phyloP scores from a whole-genome alignment of 1,140 invertebrate genomes.

The Hylyphantes graminicola region DNA sequence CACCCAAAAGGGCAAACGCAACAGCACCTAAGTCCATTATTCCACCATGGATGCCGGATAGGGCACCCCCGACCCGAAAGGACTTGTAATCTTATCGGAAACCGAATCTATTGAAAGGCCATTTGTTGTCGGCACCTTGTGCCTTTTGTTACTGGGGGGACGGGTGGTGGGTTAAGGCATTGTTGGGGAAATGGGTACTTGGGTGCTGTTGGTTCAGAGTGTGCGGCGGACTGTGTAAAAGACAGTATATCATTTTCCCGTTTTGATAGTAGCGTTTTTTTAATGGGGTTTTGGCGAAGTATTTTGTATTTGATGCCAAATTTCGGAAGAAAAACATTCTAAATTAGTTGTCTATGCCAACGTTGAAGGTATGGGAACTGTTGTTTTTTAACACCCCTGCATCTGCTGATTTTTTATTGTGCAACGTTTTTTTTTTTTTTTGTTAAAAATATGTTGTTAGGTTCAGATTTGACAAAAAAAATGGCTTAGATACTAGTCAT shows the following conservation, averaged over 20 bases:
- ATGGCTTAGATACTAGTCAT: too few relatives aligned
- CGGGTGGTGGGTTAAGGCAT: neutral
- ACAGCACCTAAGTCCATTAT: constrained; percentile 14
- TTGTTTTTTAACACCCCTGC: too few relatives aligned
- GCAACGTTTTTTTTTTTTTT: too few relatives aligned
- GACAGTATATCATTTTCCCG: constrained; percentile 16
- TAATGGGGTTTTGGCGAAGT: constrained; percentile 1
- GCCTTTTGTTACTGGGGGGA: constrained; percentile 20
- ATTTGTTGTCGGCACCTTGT: constrained; percentile 52
- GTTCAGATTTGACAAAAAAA: too few relatives aligned
- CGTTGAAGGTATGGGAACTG: too few relatives aligned
- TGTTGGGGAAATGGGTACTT: constrained; percentile 23
- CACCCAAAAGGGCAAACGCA: constrained; percentile 24
- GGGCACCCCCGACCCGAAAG: neutral
- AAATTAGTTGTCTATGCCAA: too few relatives aligned
- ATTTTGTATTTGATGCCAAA: neutral
- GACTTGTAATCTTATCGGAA: constrained; percentile 44
- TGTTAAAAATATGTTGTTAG: too few relatives aligned
- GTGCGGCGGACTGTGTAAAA: neutral
- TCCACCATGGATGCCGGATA: neutral
- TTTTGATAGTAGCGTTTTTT: neutral
- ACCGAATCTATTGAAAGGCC: constrained; percentile 48
- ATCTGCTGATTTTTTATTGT: too few relatives aligned
- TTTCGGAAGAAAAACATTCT: too few relatives aligned
- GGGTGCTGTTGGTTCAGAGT: constrained; percentile 7